A percentile compares a stretch with the other conserved stretches of the same genome.
Conservation (phyloP, 2,113 vertebrate genomes). For the Brachyhypopomus gauderio region DNA sequence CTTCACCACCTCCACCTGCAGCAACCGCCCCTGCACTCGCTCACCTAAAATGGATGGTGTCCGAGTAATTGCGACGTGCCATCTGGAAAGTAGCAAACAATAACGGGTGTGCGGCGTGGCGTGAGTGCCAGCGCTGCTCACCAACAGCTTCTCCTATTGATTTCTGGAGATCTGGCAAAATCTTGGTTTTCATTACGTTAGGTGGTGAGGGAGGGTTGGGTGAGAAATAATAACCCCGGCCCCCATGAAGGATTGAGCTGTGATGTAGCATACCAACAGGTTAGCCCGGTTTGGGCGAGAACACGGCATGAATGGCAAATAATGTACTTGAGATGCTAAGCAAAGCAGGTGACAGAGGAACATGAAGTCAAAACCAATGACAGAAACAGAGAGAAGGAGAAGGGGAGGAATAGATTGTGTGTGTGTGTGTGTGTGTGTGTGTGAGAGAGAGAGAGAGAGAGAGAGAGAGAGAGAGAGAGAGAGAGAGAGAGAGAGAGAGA, state of each 20-base stretch:
- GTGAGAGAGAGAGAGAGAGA: conserved; percentile 2
- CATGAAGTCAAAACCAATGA: conserved; percentile 55
- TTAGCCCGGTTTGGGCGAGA: not conserved
- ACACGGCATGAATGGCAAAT: not conserved
- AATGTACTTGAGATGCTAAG: conserved; percentile 24
- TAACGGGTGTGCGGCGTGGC: too few species aligned
- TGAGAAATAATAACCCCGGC: conserved; percentile 34
- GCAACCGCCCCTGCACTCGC: too few species aligned
- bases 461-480: not conserved
- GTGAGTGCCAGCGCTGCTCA: too few species aligned
- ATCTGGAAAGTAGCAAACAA: too few species aligned
- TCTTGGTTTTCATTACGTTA: conserved; percentile 47
- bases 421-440: conserved; percentile 9
- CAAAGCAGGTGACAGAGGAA: conserved; percentile 51
- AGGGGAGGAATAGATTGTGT: conserved; percentile 31
- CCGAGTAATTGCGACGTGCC: too few species aligned
- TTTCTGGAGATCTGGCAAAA: conserved; percentile 48
- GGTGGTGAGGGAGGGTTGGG: conserved; percentile 17
- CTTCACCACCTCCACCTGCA: too few species aligned
- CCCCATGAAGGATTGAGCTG: conserved; percentile 40
- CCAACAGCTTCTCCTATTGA: conserved; percentile 50
- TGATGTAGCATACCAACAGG: conserved; percentile 33
- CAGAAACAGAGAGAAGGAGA: conserved; percentile 32
- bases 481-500: not conserved
- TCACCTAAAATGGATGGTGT: too few species aligned